phyloP scores from a whole-genome alignment of 2,888 invertebrate species.

The Dicyrtoma fusca region DNA sequence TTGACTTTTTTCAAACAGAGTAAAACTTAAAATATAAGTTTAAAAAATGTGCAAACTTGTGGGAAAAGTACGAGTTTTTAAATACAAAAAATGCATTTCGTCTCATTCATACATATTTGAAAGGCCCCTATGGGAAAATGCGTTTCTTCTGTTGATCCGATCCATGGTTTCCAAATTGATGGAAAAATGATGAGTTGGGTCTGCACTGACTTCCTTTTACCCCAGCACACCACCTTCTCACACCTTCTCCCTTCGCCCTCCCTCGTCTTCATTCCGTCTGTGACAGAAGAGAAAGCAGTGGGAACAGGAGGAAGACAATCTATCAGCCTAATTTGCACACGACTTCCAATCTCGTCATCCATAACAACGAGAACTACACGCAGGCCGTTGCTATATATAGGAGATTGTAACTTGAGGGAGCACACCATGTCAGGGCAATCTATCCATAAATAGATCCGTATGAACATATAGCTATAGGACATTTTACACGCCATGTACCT shows the following conservation, averaged over 20 bases:
- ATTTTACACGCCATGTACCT: no score
- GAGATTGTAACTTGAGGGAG: background rate
- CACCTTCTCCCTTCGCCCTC: constrained; percentile 14
- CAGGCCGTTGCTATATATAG: no score
- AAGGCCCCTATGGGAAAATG: no score
- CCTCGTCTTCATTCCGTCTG: constrained; percentile 19
- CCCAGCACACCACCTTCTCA: constrained; percentile 1
- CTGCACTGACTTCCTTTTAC: background rate
- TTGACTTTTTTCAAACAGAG: no score
- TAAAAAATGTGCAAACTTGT: no score
- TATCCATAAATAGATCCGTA: no score
- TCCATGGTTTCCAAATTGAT: constrained; percentile 30
- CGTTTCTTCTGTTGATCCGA: background rate
- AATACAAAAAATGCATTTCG: no score
- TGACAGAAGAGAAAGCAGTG: background rate
- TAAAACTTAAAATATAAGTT: no score
- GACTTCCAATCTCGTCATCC: constrained; percentile 25
- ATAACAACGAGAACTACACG: background rate
- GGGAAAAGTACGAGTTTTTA: no score
- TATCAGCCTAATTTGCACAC: constrained; percentile 26
- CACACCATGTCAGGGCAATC: no score
- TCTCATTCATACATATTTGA: no score
- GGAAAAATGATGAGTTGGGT: constrained; percentile 36
- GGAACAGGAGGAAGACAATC: constrained; percentile 18
- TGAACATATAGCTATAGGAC: no score